Conservation (phyloP, 2,113 vertebrate genomes). For the Dicrurus megarhynchus region DNA sequence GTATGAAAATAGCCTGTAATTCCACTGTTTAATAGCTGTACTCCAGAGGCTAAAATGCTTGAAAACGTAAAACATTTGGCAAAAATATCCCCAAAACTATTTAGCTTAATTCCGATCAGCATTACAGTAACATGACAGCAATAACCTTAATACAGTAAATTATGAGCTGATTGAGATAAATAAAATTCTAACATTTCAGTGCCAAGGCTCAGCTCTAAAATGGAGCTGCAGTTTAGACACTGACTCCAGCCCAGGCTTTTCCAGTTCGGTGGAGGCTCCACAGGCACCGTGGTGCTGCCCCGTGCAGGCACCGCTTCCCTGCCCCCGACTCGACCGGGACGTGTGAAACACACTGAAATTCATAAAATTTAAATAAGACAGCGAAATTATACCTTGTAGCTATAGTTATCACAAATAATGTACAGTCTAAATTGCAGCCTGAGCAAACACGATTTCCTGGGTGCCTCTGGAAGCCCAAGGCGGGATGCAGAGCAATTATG, state of each 20-base stretch:
- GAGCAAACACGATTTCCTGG: conserved; percentile 58
- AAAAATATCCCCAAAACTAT: background rate
- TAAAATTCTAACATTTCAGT: background rate
- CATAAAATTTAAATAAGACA: conserved; percentile 63
- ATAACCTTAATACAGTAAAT: background rate
- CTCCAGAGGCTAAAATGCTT: background rate
- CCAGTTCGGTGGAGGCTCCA: background rate
- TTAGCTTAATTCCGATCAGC: background rate
- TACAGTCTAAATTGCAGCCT: conserved; percentile 48
- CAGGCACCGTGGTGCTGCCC: background rate
- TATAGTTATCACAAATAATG: conserved; percentile 59
- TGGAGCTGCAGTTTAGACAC: background rate
- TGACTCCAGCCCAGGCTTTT: background rate
- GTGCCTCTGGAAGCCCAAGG: conserved; percentile 59
- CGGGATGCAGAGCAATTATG: conserved; percentile 54
- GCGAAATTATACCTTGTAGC: conserved; percentile 65
- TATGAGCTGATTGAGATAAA: background rate
- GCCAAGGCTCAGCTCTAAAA: background rate
- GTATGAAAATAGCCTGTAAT: background rate
- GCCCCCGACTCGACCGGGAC: conserved; percentile 9
- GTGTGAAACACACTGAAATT: conserved; percentile 50
- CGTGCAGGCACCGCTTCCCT: background rate
- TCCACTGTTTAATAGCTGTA: background rate
- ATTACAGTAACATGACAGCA: background rate
- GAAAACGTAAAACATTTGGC: background rate